Conservation (phyloP, 2,113 vertebrate genomes). For the Nymphicus hollandicus region DNA sequence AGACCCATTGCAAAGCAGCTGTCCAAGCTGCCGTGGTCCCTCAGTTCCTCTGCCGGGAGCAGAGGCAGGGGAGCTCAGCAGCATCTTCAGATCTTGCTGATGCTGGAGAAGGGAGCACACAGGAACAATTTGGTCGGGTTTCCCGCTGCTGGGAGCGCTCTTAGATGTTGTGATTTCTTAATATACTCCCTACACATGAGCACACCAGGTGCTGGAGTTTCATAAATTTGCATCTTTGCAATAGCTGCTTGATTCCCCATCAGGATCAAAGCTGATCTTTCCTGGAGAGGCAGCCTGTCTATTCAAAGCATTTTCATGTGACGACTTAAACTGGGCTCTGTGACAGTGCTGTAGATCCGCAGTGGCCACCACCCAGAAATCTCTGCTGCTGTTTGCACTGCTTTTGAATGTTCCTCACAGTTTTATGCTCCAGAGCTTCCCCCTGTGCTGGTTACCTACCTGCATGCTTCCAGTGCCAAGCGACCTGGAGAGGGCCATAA, state of each 20-base stretch:
- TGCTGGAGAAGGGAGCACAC: neutral
- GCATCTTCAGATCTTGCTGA: neutral
- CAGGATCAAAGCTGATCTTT: slow-evolving; percentile 42
- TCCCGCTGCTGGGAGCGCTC: slow-evolving; percentile 24
- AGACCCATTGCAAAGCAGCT: neutral
- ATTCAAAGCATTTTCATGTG: slow-evolving; percentile 8
- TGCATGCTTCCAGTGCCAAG: neutral
- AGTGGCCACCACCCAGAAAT: neutral
- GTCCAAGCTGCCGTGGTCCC: neutral
- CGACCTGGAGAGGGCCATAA: neutral
- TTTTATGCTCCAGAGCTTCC: neutral
- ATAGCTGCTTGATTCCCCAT: slow-evolving; percentile 33
- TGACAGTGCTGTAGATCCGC: neutral
- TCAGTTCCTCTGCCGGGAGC: neutral
- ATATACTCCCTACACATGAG: neutral
- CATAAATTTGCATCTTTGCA: slow-evolving; percentile 22
- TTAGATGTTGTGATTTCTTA: slow-evolving; percentile 29
- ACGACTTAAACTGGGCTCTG: neutral
- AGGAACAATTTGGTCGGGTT: neutral
- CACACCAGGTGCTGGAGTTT: slow-evolving; percentile 7
- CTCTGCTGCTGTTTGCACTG: neutral
- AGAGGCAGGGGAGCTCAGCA: neutral
- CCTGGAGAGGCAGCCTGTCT: neutral
- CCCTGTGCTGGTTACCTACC: neutral
- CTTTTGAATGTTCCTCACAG: neutral